Conservation (phyloP, 2,113 vertebrate genomes). For the Zeus faber region DNA sequence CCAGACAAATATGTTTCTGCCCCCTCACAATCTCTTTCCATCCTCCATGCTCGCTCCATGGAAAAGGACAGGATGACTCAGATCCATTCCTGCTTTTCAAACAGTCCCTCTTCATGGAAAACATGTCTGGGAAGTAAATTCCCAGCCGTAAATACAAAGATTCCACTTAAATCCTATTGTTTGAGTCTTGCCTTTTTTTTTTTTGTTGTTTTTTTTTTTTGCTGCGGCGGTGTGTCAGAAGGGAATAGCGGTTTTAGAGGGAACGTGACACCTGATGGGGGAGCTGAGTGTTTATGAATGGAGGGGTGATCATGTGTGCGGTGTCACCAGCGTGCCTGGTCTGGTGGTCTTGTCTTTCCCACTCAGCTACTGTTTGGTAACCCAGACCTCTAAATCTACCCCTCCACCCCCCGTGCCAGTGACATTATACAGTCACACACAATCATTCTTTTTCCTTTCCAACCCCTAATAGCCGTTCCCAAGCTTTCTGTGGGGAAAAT, state of each 20-base stretch:
- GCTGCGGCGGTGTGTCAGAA: constrained; percentile 15
- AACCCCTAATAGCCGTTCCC: constrained; percentile 48
- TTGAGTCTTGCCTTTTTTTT: constrained; percentile 41
- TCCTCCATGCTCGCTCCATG: constrained; percentile 53
- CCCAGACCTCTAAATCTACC: constrained; percentile 45
- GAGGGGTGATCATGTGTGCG: constrained; percentile 35
- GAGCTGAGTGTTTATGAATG: constrained; percentile 28
- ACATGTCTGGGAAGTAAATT: constrained; percentile 60
- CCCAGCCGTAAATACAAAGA: constrained; percentile 51
- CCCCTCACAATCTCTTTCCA: constrained; percentile 30
- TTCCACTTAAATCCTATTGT: constrained; percentile 54
- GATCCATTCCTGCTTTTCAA: constrained; percentile 48
- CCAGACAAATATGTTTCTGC: constrained; percentile 38
- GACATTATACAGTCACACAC: constrained; percentile 59
- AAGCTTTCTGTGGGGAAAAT: constrained; percentile 56
- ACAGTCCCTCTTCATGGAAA: constrained; percentile 58
- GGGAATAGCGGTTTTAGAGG: constrained; percentile 36
- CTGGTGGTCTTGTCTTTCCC: constrained; percentile 52
- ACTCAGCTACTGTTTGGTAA: constrained; percentile 57
- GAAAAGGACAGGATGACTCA: constrained; percentile 72
- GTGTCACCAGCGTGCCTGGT: constrained; percentile 43
- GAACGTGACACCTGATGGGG: constrained; percentile 60
- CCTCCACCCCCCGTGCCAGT: constrained; percentile 56
- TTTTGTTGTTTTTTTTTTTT: too few species aligned
- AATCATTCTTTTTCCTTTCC: constrained; percentile 62